Evolutionary conservation across 2,797 vertebrate species (phyloP).

Genomic region (Fistularia tabacaria): DNA sequence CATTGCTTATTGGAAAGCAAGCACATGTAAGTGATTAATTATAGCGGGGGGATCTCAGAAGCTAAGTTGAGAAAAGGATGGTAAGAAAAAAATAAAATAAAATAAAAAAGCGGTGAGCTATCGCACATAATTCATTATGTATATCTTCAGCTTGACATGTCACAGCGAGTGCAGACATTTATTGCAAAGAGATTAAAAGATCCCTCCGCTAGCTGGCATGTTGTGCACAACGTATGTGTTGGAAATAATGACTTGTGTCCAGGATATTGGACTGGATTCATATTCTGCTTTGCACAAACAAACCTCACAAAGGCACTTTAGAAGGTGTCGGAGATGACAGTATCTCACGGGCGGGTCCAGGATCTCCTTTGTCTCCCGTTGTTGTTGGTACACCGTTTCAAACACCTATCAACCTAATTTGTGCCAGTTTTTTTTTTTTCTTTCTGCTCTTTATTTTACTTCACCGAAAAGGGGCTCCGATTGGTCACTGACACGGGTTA

Average conservation of each 20-base stretch:
- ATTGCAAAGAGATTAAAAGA: too few relatives aligned
- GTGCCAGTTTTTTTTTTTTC: too few relatives aligned
- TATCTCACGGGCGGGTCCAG: too few relatives aligned
- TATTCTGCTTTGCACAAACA: conserved; percentile 30
- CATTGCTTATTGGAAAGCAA: conserved; percentile 14
- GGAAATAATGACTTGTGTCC: conserved; percentile 35
- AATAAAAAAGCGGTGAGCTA: conserved; percentile 3
- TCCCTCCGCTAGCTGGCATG: background rate
- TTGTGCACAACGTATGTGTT: background rate
- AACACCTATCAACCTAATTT: too few relatives aligned
- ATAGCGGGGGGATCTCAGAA: conserved; percentile 8
- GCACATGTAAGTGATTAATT: conserved; percentile 1
- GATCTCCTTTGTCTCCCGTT: too few relatives aligned
- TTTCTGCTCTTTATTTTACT: too few relatives aligned
- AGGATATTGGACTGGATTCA: conserved; percentile 27
- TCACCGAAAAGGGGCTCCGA: too few relatives aligned
- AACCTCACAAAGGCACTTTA: background rate
- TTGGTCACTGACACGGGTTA: conserved; percentile 4
- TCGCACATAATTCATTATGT: conserved; percentile 26
- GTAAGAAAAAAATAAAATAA: background rate
- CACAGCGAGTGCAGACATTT: conserved; percentile 12
- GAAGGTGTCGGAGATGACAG: too few relatives aligned
- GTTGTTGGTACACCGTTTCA: too few relatives aligned
- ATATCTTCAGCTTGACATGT: conserved; percentile 15
- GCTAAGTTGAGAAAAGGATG: background rate